A percentile compares a stretch with the other conserved stretches of the same genome.
Conservation (phyloP, 2,888 invertebrate genomes). For the Steinernema scapterisci region DNA sequence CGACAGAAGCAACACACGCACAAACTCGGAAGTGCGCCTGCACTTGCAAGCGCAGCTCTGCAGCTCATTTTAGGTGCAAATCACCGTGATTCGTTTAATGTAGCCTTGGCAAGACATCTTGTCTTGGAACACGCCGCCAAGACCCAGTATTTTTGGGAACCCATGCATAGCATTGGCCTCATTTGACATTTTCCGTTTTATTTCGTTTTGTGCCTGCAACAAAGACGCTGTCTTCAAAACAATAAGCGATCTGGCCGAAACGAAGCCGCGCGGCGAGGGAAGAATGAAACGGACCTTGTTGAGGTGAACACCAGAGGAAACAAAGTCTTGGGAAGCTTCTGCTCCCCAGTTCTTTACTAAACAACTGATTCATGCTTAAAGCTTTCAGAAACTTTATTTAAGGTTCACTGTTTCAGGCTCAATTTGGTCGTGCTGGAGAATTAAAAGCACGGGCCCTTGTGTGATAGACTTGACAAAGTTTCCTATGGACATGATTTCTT, state of each 20-base stretch:
- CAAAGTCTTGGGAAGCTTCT: too few species aligned
- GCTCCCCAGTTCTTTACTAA: too few species aligned
- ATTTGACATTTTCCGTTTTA: background rate
- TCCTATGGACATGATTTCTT: slow-evolving; percentile 64
- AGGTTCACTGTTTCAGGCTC: slow-evolving; percentile 51
- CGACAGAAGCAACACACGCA: background rate
- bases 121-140: too few species aligned
- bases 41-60: background rate
- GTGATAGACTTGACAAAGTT: slow-evolving; percentile 63
- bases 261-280: too few species aligned
- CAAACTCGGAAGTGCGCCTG: background rate
- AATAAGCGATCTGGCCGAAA: too few species aligned
- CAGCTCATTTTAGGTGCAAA: too few species aligned
- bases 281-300: too few species aligned
- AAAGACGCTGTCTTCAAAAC: background rate
- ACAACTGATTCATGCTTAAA: too few species aligned
- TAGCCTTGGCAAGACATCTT: too few species aligned
- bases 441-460: slow-evolving; percentile 66
- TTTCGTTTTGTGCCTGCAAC: background rate
- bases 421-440: slow-evolving; percentile 67
- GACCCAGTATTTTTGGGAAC: background rate
- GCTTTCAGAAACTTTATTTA: too few species aligned
- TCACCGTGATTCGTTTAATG: too few species aligned
- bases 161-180: background rate
- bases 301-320: too few species aligned